Base-by-base conservation (phyloP, 2,113 vertebrate species). In the Odontophorus gujanensis region DNA sequence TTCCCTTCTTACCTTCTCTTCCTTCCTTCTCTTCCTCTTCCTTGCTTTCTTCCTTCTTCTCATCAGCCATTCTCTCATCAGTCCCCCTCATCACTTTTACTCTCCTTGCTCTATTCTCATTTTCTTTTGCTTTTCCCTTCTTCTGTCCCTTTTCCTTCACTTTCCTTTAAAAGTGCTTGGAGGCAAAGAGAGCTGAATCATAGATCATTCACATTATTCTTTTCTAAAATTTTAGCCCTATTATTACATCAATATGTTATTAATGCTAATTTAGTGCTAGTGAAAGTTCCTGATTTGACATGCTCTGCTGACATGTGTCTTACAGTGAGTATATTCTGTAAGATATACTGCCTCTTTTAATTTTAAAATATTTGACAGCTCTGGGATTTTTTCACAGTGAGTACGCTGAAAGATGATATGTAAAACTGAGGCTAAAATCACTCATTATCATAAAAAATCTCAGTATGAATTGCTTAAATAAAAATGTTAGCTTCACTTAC, bases 191-290 rank as follows among this genome's bases (percentile, higher is more conserved):
- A 36, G 4, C 65, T 42, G 32, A 86, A 77, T 7, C 12, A 69
- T 17, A 59, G 26, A 89, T 58, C 32, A 38, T 51, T 87, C 26
- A 14, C 21, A 15, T 30, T 34, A 38, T 81, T 62, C 55, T 83
- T 69, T 81, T 59, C 26, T 34, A 55, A 7, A 72, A 17, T 43
- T 1, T 0, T 43, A 82, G 40, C n/a, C 36, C 22, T 16, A 15
- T 58, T 85, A 51, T 69, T 88, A 57, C 7, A 1, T 43, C 50
- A 80, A 11, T 43, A 43, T 43, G 26, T 79, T 82, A 65, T 82
- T 92, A 92, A 69, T 43, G n/a, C 13, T 92, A 62, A 87, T 90
- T 77, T 88, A 83, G 65, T 48, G 20, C 26, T 59, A 55, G 58
- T 75, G 43, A 63, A 59, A 59, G 14, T 66, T 87, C 55, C 67